These are phyloP conservation scores for Ctenosaura bakeri DNA, from an alignment of 2,797 vertebrate genomes.

Conservation along the genomic window DNA sequence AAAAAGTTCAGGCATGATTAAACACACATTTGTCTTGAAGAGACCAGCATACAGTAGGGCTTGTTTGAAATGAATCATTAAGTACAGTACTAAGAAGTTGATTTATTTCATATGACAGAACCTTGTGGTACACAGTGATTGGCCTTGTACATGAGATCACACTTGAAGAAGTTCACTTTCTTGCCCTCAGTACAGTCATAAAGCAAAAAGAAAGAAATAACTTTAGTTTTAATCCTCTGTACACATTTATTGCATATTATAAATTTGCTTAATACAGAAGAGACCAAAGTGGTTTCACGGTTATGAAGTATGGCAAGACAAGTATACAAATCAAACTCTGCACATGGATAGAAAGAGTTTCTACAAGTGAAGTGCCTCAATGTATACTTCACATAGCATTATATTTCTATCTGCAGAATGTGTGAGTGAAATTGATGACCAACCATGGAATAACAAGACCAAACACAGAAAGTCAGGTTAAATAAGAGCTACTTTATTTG, in stretches of 20 bases:
- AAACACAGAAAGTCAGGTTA: too few species aligned
- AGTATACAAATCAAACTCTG: slow-evolving; percentile 53
- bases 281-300: background rate
- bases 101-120: slow-evolving; percentile 45
- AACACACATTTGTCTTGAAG: slow-evolving; percentile 42
- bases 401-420: slow-evolving; percentile 48
- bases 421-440: background rate
- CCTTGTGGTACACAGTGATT: slow-evolving; percentile 44
- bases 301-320: slow-evolving; percentile 44
- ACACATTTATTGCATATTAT: slow-evolving; percentile 49
- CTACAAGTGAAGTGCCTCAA: slow-evolving; percentile 48
- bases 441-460: too few species aligned
- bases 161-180: slow-evolving; percentile 30
- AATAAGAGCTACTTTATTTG: too few species aligned
- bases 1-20: slow-evolving; percentile 58
- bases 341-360: slow-evolving; percentile 61
- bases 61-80: slow-evolving; percentile 55
- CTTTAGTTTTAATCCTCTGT: slow-evolving; percentile 40
- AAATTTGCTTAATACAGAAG: slow-evolving; percentile 44
- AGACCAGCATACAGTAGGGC: slow-evolving; percentile 8
- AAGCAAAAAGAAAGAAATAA: slow-evolving; percentile 49
- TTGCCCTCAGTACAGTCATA: slow-evolving; percentile 46
- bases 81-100: slow-evolving; percentile 47
- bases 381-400: slow-evolving; percentile 66
- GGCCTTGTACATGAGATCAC: slow-evolving; percentile 31